A percentile compares a stretch with the other conserved stretches of the same genome.
phyloP scores from a whole-genome alignment of 64 coral and sea anemone genomes.

The Orbicella faveolata region DNA sequence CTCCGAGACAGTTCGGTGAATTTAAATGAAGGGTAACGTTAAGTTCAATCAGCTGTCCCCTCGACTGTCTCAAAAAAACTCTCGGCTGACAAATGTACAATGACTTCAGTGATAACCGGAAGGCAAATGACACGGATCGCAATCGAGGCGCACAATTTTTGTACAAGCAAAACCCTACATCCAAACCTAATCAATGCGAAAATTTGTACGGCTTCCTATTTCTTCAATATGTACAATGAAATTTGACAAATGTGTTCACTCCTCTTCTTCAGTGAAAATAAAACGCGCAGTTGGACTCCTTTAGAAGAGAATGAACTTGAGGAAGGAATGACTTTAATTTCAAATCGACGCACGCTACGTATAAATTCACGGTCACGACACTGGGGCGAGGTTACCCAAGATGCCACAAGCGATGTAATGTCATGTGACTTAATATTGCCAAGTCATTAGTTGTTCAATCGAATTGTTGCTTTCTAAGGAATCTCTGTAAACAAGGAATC shows the following conservation, averaged over 20 bases:
- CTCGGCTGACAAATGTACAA: neutral
- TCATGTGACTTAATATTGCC: neutral
- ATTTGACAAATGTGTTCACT: neutral
- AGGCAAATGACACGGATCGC: neutral
- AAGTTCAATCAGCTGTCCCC: too few species aligned
- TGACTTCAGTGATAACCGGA: neutral
- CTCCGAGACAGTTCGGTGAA: too few species aligned
- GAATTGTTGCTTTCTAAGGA: neutral
- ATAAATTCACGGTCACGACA: neutral
- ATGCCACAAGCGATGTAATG: neutral
- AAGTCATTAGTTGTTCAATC: neutral
- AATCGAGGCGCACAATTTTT: neutral
- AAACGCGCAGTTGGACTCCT: neutral
- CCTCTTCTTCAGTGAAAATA: neutral
- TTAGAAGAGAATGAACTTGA: conserved; percentile 4
- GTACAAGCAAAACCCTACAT: neutral
- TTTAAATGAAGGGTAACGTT: too few species aligned
- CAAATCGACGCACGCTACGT: neutral
- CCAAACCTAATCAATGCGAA: neutral
- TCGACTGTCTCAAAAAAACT: neutral
- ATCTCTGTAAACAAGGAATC: neutral
- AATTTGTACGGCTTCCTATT: neutral
- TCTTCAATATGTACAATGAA: conserved; percentile 18
- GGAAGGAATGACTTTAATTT: neutral
- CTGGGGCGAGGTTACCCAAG: neutral